Base-by-base conservation (phyloP, 2,113 vertebrate species). In the Bufo gargarizans region DNA sequence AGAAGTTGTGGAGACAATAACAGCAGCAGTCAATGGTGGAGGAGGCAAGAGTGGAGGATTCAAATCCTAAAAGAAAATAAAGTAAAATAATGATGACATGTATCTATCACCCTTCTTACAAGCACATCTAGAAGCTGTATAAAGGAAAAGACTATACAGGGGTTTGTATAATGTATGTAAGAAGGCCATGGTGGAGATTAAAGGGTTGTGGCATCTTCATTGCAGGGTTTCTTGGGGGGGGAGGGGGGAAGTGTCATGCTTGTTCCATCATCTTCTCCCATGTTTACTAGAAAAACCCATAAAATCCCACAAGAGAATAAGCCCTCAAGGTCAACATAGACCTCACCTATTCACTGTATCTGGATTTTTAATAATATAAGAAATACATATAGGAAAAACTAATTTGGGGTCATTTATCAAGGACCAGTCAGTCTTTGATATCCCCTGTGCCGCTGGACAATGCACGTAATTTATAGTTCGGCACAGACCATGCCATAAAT, bases 21-120 rank as follows among this genome's bases (percentile, higher is more conserved):
- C 87, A 4, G 95, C 91, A 69, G 96, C 94, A 89, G 96, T 94
- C 92, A 98, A 94, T 0, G 97, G 97, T 89, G 97, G 97, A 55
- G 97, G 97, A 11, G 97, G 98, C 0, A 97, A 97, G 6, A 94
- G 91, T 69, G 95, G 95, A 69, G 95, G 95, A 89, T 96, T 95
- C 93, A 95, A 91, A 85, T 90, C 94, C 95, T 96, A 91, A 84
- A 86, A 90, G 45, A 11, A 84, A 79, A 45, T 4, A 9, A 33
- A 67, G 53, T 3, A 87, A n/a, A 2, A 55, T 0, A 67, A 43
- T 12, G 6, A 71, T 43, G 33, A 2, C 4, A 1, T 14, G 16
- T 63, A 63, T 63, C 17, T 19, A 4, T 4, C 17, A 13, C 56
- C 4, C 9, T n/a, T 8, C 17, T 43, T 74, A 47, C 13, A 71